Evolutionary conservation across 2,888 invertebrate species (phyloP), one percentile per base, ranked within the genome.

Genomic region (Drosophila setosimentum): DNA sequence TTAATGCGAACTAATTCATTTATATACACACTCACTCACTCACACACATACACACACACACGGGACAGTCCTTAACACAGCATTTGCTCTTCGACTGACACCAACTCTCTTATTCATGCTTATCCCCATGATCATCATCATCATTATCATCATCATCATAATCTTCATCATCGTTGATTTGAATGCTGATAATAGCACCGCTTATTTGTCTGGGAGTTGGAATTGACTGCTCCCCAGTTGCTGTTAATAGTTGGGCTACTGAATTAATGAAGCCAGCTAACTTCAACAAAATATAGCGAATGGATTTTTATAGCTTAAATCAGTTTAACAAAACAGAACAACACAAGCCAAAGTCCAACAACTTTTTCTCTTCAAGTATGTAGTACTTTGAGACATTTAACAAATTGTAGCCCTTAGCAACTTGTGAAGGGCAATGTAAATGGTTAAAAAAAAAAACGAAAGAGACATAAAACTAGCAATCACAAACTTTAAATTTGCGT

Each of bases 1-100:
- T 87, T 90, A 90, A 90, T 87, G 87, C 65, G 71, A 89, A 83
- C 84, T 89, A 89, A 87, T 87, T 87, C 87, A 89, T 90, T 84
- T 76, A 83, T 77, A 76, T 69, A 80, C 69, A 72, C 61, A 65
- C 42, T 63, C 68, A 27, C 7, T 4, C 45, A 71, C 65, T 29
- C 68, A 50, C 30, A 57, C 51, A 57, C 51, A 48, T 18, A 27
- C 62, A 29, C 69, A 48, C 37, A 61, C 51, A 57, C 48, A 76
- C 64, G 2, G 21, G 33, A 49, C 68, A 60, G 69, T 65, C 68
- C 70, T 73, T 73, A 76, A 70, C 45, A 6, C 13, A 42, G 35
- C 68, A 60, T 71, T 58, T 70, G 58, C 30, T 66, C 30, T 53
- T 48, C 27, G 48, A 54, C 37, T 42, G 40, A 50, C 49, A 24